Percentiles rank a stretch among this genome's conserved stretches.
These are phyloP conservation scores for Aricia artaxerxes DNA, from an alignment of 2,888 invertebrate species.

Conservation along the genomic window DNA sequence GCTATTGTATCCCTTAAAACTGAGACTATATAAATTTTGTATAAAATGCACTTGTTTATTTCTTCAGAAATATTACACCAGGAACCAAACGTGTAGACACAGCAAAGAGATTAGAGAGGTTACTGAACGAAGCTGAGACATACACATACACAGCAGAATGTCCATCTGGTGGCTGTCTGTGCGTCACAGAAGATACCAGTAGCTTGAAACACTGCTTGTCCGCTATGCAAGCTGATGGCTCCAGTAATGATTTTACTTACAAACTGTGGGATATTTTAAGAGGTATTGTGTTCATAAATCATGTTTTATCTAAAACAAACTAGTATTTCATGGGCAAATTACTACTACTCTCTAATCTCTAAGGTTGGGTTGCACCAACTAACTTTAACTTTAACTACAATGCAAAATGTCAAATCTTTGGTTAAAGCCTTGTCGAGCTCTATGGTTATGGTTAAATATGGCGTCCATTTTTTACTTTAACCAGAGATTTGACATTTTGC, in stretches of 20 bases:
- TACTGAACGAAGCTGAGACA: conserved; percentile 68
- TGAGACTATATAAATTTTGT: too few species aligned
- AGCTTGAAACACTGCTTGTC: conserved; percentile 60
- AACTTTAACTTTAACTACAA: too few species aligned
- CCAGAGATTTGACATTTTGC: too few species aligned
- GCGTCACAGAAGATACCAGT: conserved; percentile 65
- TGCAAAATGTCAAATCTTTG: too few species aligned
- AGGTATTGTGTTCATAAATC: conserved; percentile 50
- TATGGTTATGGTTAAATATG: too few species aligned
- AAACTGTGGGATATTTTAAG: conserved; percentile 73
- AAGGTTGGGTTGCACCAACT: too few species aligned
- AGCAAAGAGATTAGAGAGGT: conserved; percentile 56
- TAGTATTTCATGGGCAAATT: too few species aligned
- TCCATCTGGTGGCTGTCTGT: conserved; percentile 67
- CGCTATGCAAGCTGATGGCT: conserved; percentile 56
- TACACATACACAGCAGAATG: conserved; percentile 71
- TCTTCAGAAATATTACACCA: conserved; percentile 53
- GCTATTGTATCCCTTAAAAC: too few species aligned
- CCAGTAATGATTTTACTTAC: conserved; percentile 75
- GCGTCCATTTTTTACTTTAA: too few species aligned
- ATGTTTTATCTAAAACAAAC: too few species aligned
- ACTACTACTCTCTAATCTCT: too few species aligned
- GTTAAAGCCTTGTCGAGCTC: too few species aligned
- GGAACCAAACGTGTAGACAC: conserved; percentile 57
- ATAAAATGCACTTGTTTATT: neutral